Evolutionary conservation across 2,888 invertebrate genomes (phyloP).

Genomic region (Agriopis marginaria): DNA sequence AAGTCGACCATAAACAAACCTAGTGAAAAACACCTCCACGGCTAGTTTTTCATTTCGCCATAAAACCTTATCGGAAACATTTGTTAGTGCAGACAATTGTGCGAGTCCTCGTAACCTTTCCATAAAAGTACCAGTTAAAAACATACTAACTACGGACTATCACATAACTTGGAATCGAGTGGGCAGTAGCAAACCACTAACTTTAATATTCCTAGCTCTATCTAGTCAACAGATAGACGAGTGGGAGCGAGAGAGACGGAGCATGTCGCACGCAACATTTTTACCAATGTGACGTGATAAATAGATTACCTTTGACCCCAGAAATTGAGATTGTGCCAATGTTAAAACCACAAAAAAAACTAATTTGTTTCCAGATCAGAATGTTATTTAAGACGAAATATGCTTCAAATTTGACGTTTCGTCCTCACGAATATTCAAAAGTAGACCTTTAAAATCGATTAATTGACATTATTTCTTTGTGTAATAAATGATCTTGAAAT

Average conservation of each 20-base stretch:
- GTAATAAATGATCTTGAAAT: too few species aligned
- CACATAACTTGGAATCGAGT: conserved; percentile 61
- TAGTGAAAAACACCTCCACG: conserved; percentile 7
- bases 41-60: conserved; percentile 28
- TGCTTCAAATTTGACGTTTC: too few species aligned
- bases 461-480: too few species aligned
- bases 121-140: conserved; percentile 40
- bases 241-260: conserved; percentile 57
- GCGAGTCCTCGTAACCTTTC: conserved; percentile 43
- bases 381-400: background rate
- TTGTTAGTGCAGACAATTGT: conserved; percentile 45
- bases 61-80: conserved; percentile 41
- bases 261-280: conserved; percentile 45
- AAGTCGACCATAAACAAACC: conserved; percentile 7
- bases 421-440: too few species aligned
- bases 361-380: conserved; percentile 26
- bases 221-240: conserved; percentile 43
- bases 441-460: too few species aligned
- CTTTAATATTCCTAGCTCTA: conserved; percentile 60
- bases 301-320: conserved; percentile 73
- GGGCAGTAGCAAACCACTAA: conserved; percentile 66
- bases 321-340: conserved; percentile 45
- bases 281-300: conserved; percentile 68
- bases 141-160: conserved; percentile 47
- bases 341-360: conserved; percentile 10